Evolutionary conservation across 2,113 vertebrate species (phyloP), one percentile per base, ranked within the genome.

Genomic region (Callipepla californica): DNA sequence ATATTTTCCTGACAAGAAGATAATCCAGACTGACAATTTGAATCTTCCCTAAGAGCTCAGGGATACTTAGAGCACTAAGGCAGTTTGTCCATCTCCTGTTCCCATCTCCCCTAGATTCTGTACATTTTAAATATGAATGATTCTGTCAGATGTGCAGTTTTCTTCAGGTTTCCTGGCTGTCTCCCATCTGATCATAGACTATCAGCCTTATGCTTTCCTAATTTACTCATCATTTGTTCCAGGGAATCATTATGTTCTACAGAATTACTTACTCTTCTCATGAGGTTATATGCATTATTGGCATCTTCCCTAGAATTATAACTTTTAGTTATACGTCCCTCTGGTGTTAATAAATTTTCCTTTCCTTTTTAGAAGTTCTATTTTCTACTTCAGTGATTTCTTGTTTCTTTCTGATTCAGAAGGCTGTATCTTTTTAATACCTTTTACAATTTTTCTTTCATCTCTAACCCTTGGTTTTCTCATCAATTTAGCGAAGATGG

Each of bases 381-480:
- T 92, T 93, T 96, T 95, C 75, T 94, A 74, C 45, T 95, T 83
- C 74, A 85, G 51, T 70, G 51, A 82, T 55, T 85, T 92, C 40
- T 53, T 89, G 36, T 59, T 95, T 87, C 81, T 79, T 90, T 86
- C 77, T 88, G 50, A 74, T 90, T 90, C 69, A 85, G 58, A 70
- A 94, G 16, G 28, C 32, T 45, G 32, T 57, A 83, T 55, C 55
- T 66, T 81, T 96, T 87, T 94, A 94, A 81, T 74, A 80, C 38
- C 34, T 90, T 68, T 12, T 21, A 77, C 36, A 82, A 36, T 74
- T 90, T 92, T 73, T 85, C 70, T 92, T 88, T 77, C 34, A 34
- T 72, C 36, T 66, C 81, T 53, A 89, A 23, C 16, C 55, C 85
- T 86, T 58, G 18, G n/a, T 77, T 77, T 92, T 85, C 63, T 93